Percentiles rank a stretch among this genome's conserved stretches.
Evolutionary conservation across 2,888 invertebrate species (phyloP).

Genomic region (Eudemis profundana): DNA sequence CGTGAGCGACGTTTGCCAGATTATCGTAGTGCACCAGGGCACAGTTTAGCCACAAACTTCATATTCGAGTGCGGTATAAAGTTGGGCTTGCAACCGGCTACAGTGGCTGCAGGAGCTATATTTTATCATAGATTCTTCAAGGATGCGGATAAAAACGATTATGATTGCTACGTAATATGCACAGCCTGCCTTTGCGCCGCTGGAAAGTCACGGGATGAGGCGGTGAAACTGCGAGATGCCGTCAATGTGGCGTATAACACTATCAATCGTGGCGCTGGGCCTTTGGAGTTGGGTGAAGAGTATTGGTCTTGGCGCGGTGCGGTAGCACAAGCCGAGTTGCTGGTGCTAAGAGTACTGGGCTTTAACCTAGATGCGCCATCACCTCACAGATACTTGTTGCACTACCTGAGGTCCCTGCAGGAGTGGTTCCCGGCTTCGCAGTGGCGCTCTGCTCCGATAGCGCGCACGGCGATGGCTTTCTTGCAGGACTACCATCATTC

Average conservation of each 20-base stretch:
- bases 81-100: conserved; percentile 92
- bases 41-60: conserved; percentile 86
- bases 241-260: conserved; percentile 96
- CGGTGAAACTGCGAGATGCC: conserved; percentile 94
- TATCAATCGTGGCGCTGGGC: conserved; percentile 91
- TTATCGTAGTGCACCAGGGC: conserved; percentile 83
- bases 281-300: conserved; percentile 94
- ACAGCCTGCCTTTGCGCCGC: conserved; percentile 96
- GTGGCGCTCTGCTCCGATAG: conserved; percentile 91
- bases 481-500: conserved; percentile 96
- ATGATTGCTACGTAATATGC: conserved; percentile 95
- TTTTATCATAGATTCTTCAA: conserved; percentile 96
- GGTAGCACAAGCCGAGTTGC: conserved; percentile 95
- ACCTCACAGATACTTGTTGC: conserved; percentile 90
- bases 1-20: conserved; percentile 86
- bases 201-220: conserved; percentile 96
- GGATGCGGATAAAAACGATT: conserved; percentile 91
- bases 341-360: conserved; percentile 92
- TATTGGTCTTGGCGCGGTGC: conserved; percentile 97
- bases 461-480: conserved; percentile 92
- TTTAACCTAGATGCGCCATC: conserved; percentile 79
- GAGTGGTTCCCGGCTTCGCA: conserved; percentile 93
- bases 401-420: conserved; percentile 94
- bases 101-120: conserved; percentile 93
- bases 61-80: conserved; percentile 95